Conservation (phyloP, 1,140 invertebrate species). For the Thaumetopoea pityocampa region DNA sequence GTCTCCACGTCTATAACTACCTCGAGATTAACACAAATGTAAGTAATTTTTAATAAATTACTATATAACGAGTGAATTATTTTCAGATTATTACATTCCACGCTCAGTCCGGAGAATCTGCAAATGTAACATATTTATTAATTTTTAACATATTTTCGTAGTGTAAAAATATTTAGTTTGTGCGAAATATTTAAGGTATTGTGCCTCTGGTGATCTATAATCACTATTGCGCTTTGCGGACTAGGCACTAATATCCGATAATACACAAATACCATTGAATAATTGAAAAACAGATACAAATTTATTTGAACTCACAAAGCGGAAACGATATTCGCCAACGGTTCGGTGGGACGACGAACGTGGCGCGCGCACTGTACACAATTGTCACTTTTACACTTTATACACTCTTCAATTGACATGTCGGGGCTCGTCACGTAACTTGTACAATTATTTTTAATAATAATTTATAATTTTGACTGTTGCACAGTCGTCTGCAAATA, state of each 20-base stretch:
- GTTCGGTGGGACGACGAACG: conserved; percentile 18
- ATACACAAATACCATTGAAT: conserved; percentile 10
- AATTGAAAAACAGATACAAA: background rate
- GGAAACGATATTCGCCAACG: conserved; percentile 7
- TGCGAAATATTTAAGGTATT: conserved; percentile 15
- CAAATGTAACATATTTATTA: conserved; percentile 2
- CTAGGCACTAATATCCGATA: conserved; percentile 33
- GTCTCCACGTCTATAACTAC: conserved; percentile 8
- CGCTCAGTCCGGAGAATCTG: conserved; percentile 1
- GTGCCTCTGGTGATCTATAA: conserved; percentile 8
- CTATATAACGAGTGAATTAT: conserved; percentile 1
- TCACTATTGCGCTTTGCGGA: conserved; percentile 67
- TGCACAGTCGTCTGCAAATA: conserved; percentile 15
- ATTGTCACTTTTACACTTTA: conserved; percentile 45
- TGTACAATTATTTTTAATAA: conserved; percentile 63
- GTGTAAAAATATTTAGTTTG: conserved; percentile 9
- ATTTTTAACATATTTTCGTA: conserved; percentile 5
- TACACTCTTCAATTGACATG: conserved; percentile 69
- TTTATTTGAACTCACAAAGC: background rate
- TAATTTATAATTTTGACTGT: conserved; percentile 15
- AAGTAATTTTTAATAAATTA: conserved; percentile 1
- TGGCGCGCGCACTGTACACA: conserved; percentile 39
- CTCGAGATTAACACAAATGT: conserved; percentile 6
- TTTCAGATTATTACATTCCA: background rate
- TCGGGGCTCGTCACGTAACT: conserved; percentile 59